These are phyloP conservation scores for Sitobion miscanthi DNA, from an alignment of 1,140 invertebrate genomes.

Conservation along the genomic window DNA sequence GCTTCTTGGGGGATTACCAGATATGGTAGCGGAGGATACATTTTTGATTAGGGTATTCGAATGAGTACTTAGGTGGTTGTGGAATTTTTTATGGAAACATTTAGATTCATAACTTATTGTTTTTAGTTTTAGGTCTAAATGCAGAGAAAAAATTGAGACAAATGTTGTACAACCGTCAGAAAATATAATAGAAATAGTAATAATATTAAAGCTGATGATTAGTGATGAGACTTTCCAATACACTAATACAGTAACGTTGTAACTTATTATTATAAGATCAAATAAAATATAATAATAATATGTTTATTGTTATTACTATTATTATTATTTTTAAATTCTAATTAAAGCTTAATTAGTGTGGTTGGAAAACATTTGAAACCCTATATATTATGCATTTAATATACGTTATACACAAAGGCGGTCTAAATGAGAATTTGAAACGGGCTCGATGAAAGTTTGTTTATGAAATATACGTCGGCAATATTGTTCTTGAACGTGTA, in stretches of 20 bases:
- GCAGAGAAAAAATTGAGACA: too few species aligned
- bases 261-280: neutral
- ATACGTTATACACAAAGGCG: neutral
- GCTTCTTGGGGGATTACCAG: too few species aligned
- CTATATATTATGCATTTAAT: neutral
- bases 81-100: too few species aligned
- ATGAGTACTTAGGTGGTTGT: too few species aligned
- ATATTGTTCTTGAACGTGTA: neutral
- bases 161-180: too few species aligned
- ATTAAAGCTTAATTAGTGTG: neutral
- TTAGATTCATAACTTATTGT: too few species aligned
- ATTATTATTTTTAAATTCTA: neutral
- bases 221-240: neutral
- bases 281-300: slow-evolving; percentile 2
- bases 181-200: too few species aligned
- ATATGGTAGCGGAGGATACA: too few species aligned
- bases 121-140: too few species aligned
- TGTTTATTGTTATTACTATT: neutral
- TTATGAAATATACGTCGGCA: neutral
- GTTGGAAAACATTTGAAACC: neutral
- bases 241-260: neutral
- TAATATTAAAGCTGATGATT: too few species aligned
- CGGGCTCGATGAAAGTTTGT: neutral
- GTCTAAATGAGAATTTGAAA: neutral
- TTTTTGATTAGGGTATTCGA: too few species aligned